phyloP scores from a whole-genome alignment of 2,888 invertebrate species.

The Hofmannophila pseudospretella region DNA sequence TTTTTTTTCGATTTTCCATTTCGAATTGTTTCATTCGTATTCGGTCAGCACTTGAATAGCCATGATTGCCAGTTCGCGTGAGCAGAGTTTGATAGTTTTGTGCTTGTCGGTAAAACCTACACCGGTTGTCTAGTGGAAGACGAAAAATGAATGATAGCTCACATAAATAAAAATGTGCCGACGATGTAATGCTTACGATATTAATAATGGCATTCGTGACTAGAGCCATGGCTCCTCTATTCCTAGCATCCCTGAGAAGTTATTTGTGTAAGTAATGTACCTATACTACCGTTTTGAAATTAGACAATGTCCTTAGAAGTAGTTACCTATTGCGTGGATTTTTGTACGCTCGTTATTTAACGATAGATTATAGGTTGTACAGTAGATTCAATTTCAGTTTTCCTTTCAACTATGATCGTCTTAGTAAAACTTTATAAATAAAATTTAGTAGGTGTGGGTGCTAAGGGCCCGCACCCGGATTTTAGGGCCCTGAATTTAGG shows the following conservation, averaged over 20 bases:
- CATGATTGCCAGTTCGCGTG: slow-evolving; percentile 68
- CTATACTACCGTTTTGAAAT: slow-evolving; percentile 24
- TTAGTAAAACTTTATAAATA: too few relatives aligned
- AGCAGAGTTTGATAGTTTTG: slow-evolving; percentile 43
- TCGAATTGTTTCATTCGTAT: slow-evolving; percentile 64
- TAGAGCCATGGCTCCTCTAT: slow-evolving; percentile 15
- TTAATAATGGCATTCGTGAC: slow-evolving; percentile 52
- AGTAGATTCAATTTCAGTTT: too few relatives aligned
- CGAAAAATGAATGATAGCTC: slow-evolving; percentile 40
- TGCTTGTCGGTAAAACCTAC: slow-evolving; percentile 35
- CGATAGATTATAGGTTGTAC: too few relatives aligned
- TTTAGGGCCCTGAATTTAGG: too few relatives aligned
- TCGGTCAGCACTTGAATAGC: slow-evolving; percentile 44
- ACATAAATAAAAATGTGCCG: slow-evolving; percentile 43
- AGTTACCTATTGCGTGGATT: too few relatives aligned
- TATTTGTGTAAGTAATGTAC: slow-evolving; percentile 29
- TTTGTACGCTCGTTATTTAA: too few relatives aligned
- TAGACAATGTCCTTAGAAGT: too few relatives aligned
- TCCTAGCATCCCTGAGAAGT: slow-evolving; percentile 7
- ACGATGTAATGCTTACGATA: slow-evolving; percentile 41
- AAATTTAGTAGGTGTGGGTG: too few relatives aligned
- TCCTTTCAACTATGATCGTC: too few relatives aligned
- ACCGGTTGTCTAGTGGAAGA: slow-evolving; percentile 26
- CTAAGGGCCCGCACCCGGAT: too few relatives aligned
- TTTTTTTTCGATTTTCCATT: slow-evolving; percentile 25